Conservation (phyloP, 2,113 vertebrate species). For the Zapornia atra region DNA sequence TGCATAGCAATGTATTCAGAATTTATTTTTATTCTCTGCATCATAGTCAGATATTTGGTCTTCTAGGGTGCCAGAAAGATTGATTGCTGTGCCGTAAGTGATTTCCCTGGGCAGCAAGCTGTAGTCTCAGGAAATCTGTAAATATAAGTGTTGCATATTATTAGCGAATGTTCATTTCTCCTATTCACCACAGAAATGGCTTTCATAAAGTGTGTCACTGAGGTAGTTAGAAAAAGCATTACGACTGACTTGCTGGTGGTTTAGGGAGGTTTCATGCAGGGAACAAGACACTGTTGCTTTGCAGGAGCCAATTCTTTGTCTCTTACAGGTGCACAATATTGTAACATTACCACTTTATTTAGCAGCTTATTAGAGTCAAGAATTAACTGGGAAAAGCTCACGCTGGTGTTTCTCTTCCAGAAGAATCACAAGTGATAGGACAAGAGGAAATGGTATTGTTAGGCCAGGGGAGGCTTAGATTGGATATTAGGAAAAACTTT, state of each 20-base stretch:
- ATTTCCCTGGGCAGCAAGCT: conserved; percentile 35
- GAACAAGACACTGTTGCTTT: neutral
- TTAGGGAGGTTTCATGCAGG: neutral
- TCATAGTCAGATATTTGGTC: neutral
- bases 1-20: neutral
- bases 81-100: neutral
- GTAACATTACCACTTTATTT: neutral
- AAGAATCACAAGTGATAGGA: neutral
- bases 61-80: neutral
- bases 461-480: too few relatives aligned
- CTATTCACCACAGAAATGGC: neutral
- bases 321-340: neutral
- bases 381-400: neutral
- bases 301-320: neutral
- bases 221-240: neutral
- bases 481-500: too few relatives aligned
- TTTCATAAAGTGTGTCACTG: neutral
- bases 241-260: neutral
- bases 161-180: conserved; percentile 18
- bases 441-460: too few relatives aligned
- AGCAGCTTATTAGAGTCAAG: neutral
- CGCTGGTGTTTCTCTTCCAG: neutral
- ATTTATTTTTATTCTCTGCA: neutral
- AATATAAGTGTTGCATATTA: conserved; percentile 1
- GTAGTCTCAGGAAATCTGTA: neutral